Evolutionary conservation across 2,113 vertebrate species (phyloP).

Genomic region (Argyrosomus japonicus): DNA sequence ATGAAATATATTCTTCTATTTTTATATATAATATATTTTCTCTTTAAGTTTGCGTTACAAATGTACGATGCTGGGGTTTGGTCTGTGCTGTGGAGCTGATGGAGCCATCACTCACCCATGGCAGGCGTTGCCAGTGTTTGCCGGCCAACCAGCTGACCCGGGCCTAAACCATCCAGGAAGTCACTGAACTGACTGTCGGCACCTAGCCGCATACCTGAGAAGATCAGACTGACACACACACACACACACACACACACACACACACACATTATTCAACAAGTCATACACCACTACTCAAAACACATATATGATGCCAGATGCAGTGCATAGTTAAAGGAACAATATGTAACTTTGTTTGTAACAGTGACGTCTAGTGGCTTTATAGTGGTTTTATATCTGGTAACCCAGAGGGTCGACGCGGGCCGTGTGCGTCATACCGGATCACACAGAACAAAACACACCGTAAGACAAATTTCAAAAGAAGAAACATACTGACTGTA

Average conservation of each 20-base stretch:
- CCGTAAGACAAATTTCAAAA: too few relatives aligned
- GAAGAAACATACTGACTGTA: too few relatives aligned
- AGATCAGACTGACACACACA: conserved; percentile 90
- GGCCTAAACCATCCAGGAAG: conserved; percentile 97
- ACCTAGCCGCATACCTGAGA: conserved; percentile 96
- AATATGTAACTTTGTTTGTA: too few relatives aligned
- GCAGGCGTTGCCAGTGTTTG: conserved; percentile 97
- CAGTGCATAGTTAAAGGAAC: too few relatives aligned
- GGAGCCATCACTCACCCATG: conserved; percentile 89
- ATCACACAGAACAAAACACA: too few relatives aligned
- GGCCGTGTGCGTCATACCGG: too few relatives aligned
- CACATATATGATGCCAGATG: neutral
- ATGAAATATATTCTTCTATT: neutral
- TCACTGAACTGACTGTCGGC: conserved; percentile 99
- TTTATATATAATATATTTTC: neutral
- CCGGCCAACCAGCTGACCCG: conserved; percentile 95
- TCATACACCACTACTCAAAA: neutral
- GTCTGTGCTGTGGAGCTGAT: neutral
- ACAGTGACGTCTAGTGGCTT: too few relatives aligned
- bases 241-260: conserved; percentile 17
- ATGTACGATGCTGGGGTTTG: neutral
- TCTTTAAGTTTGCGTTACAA: neutral
- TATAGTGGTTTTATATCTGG: too few relatives aligned
- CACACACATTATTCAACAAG: neutral
- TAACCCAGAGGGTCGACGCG: too few relatives aligned